phyloP scores from a whole-genome alignment of 2,113 vertebrate species.

The Garra rufa region DNA sequence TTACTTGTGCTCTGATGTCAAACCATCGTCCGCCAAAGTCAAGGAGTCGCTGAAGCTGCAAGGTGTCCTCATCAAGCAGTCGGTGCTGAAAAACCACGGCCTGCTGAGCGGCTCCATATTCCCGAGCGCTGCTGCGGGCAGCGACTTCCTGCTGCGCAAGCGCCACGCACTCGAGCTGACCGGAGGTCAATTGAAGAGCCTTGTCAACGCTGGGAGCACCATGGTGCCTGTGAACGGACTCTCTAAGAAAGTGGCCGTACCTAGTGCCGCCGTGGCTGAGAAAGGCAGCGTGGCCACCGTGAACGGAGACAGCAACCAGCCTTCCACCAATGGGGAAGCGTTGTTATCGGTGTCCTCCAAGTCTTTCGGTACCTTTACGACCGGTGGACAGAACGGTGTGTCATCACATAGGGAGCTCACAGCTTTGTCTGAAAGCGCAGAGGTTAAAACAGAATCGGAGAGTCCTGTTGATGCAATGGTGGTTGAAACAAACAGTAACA shows the following conservation, averaged over 20 bases:
- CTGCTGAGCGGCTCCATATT: conserved; percentile 88
- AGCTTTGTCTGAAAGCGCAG: conserved; percentile 41
- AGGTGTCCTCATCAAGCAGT: conserved; percentile 94
- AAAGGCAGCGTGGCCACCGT: conserved; percentile 81
- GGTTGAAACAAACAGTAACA: conserved; percentile 5
- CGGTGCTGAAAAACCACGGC: conserved; percentile 90
- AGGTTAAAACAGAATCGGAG: conserved; percentile 55
- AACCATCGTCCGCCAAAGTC: conserved; percentile 75
- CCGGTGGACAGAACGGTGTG: conserved; percentile 79
- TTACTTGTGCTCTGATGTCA: conserved; percentile 94
- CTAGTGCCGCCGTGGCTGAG: conserved; percentile 74
- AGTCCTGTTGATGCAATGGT: conserved; percentile 23
- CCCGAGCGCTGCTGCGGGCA: conserved; percentile 70
- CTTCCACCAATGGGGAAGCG: conserved; percentile 58
- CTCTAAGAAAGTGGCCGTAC: conserved; percentile 90
- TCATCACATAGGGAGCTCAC: conserved; percentile 23
- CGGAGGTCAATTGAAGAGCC: conserved; percentile 89
- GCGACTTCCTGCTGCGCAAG: conserved; percentile 86
- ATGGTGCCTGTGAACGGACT: conserved; percentile 88
- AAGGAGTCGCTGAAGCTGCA: conserved; percentile 95
- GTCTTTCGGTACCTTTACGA: conserved; percentile 77
- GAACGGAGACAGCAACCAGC: conserved; percentile 86
- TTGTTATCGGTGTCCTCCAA: conserved; percentile 70
- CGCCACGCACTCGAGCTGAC: conserved; percentile 89
- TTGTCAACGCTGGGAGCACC: conserved; percentile 75